These are phyloP conservation scores for Nothocercus julius DNA, from an alignment of 2,113 vertebrate genomes.

Conservation along the genomic window DNA sequence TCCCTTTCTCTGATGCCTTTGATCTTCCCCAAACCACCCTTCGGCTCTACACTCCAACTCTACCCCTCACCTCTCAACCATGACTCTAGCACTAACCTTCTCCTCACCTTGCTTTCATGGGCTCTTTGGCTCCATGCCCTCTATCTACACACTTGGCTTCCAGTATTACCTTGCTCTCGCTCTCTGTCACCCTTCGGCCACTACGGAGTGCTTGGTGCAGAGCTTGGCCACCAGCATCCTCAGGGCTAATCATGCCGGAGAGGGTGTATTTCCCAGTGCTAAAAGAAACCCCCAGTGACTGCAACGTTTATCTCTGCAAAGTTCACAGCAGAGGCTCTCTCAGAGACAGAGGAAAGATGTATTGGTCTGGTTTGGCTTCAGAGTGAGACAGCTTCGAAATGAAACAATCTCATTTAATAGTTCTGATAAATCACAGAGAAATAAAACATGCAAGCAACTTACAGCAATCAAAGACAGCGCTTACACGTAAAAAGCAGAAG, in stretches of 20 bases:
- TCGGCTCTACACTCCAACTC: neutral
- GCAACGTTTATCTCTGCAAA: neutral
- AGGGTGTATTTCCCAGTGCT: neutral
- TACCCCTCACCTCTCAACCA: neutral
- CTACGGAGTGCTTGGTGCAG: rapidly evolving
- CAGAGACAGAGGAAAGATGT: neutral
- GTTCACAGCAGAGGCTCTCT: neutral
- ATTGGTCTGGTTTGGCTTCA: neutral
- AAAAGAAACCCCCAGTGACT: neutral
- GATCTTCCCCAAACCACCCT: neutral
- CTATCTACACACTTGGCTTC: neutral
- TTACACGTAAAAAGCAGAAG: neutral
- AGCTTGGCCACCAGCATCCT: neutral
- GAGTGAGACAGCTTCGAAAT: neutral
- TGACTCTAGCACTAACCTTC: neutral
- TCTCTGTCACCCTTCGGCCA: neutral
- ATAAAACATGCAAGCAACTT: neutral
- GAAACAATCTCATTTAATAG: neutral
- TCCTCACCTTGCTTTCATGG: neutral
- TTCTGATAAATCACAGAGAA: neutral
- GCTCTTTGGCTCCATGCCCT: neutral
- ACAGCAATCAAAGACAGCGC: neutral
- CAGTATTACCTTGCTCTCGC: neutral
- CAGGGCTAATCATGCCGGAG: neutral
- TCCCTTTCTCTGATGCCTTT: neutral